Evolutionary conservation across 2,888 invertebrate species (phyloP).

Genomic region (Apomyelois bistriatella): DNA sequence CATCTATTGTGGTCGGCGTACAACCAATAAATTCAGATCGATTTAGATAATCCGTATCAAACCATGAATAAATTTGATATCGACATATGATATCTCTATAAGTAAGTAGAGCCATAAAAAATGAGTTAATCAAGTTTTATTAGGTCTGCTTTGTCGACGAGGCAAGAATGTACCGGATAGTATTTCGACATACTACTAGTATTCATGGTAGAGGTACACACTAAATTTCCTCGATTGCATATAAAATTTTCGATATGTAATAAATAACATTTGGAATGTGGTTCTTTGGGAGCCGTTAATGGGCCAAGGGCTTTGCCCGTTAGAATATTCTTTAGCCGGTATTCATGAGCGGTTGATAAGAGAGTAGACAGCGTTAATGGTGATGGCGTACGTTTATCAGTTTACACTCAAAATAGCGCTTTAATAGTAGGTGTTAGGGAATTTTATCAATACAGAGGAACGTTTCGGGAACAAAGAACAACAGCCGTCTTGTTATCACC

Average conservation of each 20-base stretch:
- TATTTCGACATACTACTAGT: neutral
- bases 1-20: constrained; percentile 14
- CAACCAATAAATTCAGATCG: constrained; percentile 3
- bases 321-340: constrained; percentile 33
- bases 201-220: too few species aligned
- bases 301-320: constrained; percentile 46
- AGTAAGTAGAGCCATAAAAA: too few species aligned
- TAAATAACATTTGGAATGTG: constrained; percentile 36
- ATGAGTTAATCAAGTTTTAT: too few species aligned
- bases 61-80: neutral
- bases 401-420: constrained; percentile 18
- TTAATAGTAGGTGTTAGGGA: constrained; percentile 4
- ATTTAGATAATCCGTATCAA: constrained; percentile 11
- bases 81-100: neutral
- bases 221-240: constrained; percentile 28
- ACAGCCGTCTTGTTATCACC: neutral
- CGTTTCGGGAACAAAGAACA: neutral
- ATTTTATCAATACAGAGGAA: neutral
- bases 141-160: too few species aligned
- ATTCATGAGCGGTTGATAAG: constrained; percentile 36
- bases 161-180: too few species aligned
- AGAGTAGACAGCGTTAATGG: constrained; percentile 27
- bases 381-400: constrained; percentile 23
- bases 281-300: constrained; percentile 34
- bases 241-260: constrained; percentile 18